Percentiles rank a stretch among this genome's conserved stretches.
These are phyloP conservation scores for Siniperca undulata DNA, from an alignment of 2,797 vertebrate genomes.

Conservation along the genomic window DNA sequence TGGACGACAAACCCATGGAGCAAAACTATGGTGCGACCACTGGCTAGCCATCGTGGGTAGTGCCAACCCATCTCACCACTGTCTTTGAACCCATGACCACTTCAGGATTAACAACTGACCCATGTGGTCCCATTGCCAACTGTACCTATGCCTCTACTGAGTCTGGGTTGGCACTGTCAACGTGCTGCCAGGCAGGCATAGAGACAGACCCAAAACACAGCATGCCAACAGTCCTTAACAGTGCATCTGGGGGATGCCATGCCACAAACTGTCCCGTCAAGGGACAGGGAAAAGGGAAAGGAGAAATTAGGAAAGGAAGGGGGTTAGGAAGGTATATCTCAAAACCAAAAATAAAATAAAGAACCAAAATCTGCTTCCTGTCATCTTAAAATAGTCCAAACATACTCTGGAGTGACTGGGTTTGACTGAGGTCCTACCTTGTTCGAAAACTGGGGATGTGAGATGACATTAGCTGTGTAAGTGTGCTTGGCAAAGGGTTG, in stretches of 20 bases:
- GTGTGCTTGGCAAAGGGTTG: constrained; percentile 79
- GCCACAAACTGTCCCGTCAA: constrained; percentile 81
- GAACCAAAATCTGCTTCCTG: constrained; percentile 62
- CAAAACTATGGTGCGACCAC: constrained; percentile 71
- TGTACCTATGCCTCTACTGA: constrained; percentile 45
- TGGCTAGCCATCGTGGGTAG: constrained; percentile 72
- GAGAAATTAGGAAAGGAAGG: constrained; percentile 53
- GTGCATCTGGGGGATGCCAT: constrained; percentile 87
- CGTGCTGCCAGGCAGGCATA: constrained; percentile 71
- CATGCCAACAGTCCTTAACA: constrained; percentile 86
- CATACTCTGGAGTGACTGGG: constrained; percentile 65
- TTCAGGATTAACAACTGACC: constrained; percentile 54
- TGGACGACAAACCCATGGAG: constrained; percentile 83
- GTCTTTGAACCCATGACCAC: constrained; percentile 51
- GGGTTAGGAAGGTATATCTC: constrained; percentile 65
- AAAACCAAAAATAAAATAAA: constrained; percentile 75
- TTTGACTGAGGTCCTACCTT: constrained; percentile 83
- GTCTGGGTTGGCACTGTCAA: constrained; percentile 83
- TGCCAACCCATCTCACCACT: constrained; percentile 72
- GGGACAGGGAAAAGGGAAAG: constrained; percentile 54
- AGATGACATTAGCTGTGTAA: constrained; percentile 78
- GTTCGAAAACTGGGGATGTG: constrained; percentile 76
- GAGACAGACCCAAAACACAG: constrained; percentile 85
- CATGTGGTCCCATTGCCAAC: constrained; percentile 52
- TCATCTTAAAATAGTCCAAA: constrained; percentile 55